Evolutionary conservation across 2,113 vertebrate species (phyloP).

Genomic region (Cervus canadensis): DNA sequence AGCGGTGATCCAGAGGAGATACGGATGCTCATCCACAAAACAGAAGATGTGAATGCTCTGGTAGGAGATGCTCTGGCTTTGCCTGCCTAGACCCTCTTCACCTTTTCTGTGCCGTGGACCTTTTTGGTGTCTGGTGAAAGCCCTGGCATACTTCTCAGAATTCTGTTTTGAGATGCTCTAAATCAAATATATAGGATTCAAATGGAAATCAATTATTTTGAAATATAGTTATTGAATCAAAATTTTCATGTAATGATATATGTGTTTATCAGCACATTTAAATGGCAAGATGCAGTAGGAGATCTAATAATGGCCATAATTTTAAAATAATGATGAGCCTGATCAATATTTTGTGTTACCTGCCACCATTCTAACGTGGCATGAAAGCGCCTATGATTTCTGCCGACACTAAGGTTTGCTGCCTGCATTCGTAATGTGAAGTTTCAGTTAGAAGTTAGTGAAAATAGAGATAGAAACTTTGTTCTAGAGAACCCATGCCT

Average conservation of each 20-base stretch:
- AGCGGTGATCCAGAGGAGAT: slow-evolving; percentile 96
- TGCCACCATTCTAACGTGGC: background rate
- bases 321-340: background rate
- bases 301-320: background rate
- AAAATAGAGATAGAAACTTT: background rate
- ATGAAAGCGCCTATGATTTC: background rate
- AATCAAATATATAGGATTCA: background rate
- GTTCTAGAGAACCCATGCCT: background rate
- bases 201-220: background rate
- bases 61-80: slow-evolving; percentile 77
- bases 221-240: background rate
- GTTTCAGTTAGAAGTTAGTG: background rate
- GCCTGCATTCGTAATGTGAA: background rate
- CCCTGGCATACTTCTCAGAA: background rate
- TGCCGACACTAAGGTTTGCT: background rate
- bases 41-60: slow-evolving; percentile 96
- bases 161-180: background rate
- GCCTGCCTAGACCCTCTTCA: background rate
- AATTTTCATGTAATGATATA: background rate
- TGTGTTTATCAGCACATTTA: background rate
- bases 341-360: background rate
- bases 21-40: slow-evolving; percentile 95
- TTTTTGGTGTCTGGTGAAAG: background rate
- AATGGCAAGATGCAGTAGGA: background rate
- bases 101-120: background rate